Percentiles rank a stretch among this genome's conserved stretches.
Evolutionary conservation across 2,113 vertebrate genomes (phyloP).

Genomic region (Neogobius melanostomus): DNA sequence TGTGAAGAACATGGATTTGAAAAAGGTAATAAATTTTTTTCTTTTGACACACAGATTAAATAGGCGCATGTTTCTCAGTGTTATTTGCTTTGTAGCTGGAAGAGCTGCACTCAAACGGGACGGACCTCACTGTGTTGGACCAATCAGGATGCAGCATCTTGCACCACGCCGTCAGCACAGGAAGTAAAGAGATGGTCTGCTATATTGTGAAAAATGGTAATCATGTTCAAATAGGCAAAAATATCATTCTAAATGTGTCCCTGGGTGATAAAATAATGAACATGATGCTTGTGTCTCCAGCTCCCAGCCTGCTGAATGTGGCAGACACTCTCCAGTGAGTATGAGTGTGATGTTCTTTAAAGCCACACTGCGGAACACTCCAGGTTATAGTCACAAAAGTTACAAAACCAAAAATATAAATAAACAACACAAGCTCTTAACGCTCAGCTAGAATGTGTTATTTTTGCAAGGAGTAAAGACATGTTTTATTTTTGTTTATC

Average conservation of each 20-base stretch:
- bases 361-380: too few relatives aligned
- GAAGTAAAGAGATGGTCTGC: slow-evolving; percentile 91
- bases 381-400: too few relatives aligned
- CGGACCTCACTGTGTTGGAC: slow-evolving; percentile 81
- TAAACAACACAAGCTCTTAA: too few relatives aligned
- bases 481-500: too few relatives aligned
- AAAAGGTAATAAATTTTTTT: slow-evolving; percentile 74
- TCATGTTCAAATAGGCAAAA: not conserved
- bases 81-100: slow-evolving; percentile 75
- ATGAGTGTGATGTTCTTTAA: too few relatives aligned
- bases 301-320: not conserved
- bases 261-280: not conserved
- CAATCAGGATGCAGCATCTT: slow-evolving; percentile 81
- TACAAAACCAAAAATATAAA: too few relatives aligned
- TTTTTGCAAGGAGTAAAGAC: too few relatives aligned
- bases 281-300: not conserved
- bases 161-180: slow-evolving; percentile 85
- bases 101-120: slow-evolving; percentile 86
- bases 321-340: not conserved
- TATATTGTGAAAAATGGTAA: slow-evolving; percentile 90
- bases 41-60: not conserved
- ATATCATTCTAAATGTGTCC: not conserved
- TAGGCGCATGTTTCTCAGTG: not conserved
- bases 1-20: slow-evolving; percentile 85
- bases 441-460: too few relatives aligned